These are phyloP conservation scores for Ceratitis capitata DNA, from an alignment of 1,140 invertebrate genomes.

Conservation along the genomic window DNA sequence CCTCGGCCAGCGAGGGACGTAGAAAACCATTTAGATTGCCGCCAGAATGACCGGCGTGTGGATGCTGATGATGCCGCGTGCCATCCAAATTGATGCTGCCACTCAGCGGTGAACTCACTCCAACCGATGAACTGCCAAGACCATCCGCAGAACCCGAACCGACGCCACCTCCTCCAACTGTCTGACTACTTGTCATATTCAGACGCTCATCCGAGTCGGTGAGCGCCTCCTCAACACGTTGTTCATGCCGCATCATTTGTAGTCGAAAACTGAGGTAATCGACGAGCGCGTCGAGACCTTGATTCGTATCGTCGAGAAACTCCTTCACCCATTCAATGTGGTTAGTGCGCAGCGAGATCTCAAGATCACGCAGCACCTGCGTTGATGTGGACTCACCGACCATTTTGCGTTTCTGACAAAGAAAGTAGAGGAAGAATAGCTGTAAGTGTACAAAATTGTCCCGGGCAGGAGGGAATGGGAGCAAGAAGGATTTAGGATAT, in stretches of 20 bases:
- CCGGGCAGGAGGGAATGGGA: slow-evolving; percentile 9
- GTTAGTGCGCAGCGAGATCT: slow-evolving; percentile 98
- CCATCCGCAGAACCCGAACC: slow-evolving; percentile 42
- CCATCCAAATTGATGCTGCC: slow-evolving; percentile 44
- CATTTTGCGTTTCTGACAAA: slow-evolving; percentile 94
- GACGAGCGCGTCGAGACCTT: slow-evolving; percentile 94
- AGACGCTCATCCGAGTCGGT: slow-evolving; percentile 76
- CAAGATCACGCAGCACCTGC: slow-evolving; percentile 95
- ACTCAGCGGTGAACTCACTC: slow-evolving; percentile 43
- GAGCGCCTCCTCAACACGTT: slow-evolving; percentile 77
- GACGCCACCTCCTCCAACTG: background rate
- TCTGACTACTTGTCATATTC: slow-evolving; percentile 50
- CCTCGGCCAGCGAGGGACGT: slow-evolving; percentile 70
- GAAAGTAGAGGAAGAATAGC: slow-evolving; percentile 67
- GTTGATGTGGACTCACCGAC: slow-evolving; percentile 97
- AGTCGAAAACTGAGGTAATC: slow-evolving; percentile 96
- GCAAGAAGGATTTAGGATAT: slow-evolving; percentile 41
- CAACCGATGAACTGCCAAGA: slow-evolving; percentile 27
- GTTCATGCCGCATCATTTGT: slow-evolving; percentile 90
- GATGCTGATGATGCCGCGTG: slow-evolving; percentile 48
- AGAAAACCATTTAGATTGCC: slow-evolving; percentile 68
- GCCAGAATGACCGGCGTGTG: slow-evolving; percentile 38
- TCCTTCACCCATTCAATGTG: slow-evolving; percentile 99
- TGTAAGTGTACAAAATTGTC: slow-evolving; percentile 59
- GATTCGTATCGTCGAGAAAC: slow-evolving; percentile 95